A percentile compares a stretch with the other conserved stretches of the same genome.
phyloP scores from a whole-genome alignment of 1,140 invertebrate species.

The Panagrolaimus sp. region DNA sequence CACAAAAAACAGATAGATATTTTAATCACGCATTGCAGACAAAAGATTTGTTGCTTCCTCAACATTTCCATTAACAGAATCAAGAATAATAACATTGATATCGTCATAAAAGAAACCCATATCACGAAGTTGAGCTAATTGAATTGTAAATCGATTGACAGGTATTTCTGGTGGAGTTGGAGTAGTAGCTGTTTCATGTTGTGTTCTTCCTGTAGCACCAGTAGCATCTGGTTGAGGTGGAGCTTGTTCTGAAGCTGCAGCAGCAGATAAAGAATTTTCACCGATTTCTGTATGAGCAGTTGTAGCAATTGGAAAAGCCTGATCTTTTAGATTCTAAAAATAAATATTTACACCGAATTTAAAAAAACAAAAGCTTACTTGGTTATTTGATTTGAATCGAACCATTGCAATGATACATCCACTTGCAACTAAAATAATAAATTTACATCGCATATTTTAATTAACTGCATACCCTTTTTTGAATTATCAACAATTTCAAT shows the following conservation, averaged over 20 bases:
- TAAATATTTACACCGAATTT: no score
- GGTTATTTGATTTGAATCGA: no score
- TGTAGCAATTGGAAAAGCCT: no score
- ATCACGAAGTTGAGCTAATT: conserved; percentile 37
- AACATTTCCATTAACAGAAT: conserved; percentile 31
- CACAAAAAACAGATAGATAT: not conserved
- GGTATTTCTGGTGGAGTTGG: not conserved
- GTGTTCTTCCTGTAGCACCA: not conserved
- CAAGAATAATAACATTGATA: conserved; percentile 30
- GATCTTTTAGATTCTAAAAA: no score
- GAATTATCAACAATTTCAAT: conserved; percentile 96
- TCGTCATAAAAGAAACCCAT: conserved; percentile 36
- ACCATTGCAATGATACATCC: conserved; percentile 90
- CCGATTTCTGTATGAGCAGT: no score
- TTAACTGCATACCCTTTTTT: conserved; percentile 67
- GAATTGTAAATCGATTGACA: conserved; percentile 17
- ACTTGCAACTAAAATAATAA: conserved; percentile 72
- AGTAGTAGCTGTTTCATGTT: not conserved
- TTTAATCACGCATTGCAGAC: conserved; percentile 28
- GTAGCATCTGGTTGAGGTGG: not conserved
- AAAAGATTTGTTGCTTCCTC: conserved; percentile 38
- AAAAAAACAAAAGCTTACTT: no score
- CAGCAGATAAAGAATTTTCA: no score
- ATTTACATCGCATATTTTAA: no score
- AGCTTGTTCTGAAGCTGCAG: no score